Evolutionary conservation across 2,888 invertebrate genomes (phyloP).

Genomic region (Caenorhabditis sp.): DNA sequence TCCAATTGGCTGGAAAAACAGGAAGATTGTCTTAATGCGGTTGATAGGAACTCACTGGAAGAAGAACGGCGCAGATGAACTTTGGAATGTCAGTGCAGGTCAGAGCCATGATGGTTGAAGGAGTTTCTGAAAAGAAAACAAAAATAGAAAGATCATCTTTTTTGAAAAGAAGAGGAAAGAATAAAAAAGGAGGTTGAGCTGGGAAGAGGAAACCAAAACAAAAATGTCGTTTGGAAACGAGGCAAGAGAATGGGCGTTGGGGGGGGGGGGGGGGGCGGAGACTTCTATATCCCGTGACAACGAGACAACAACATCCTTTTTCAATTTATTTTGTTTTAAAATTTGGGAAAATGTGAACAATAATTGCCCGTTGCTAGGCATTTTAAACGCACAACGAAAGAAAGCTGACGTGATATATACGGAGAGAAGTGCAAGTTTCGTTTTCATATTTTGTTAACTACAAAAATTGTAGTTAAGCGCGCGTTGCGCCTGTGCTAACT

Average conservation of each 20-base stretch:
- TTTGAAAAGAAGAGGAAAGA: neutral
- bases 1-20: constrained; percentile 75
- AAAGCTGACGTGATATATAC: too few species aligned
- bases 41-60: constrained; percentile 67
- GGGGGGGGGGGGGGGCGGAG: neutral
- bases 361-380: too few species aligned
- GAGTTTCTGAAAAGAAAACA: constrained; percentile 8
- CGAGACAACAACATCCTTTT: neutral
- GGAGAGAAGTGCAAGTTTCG: neutral
- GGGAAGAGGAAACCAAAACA: neutral
- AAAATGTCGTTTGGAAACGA: constrained; percentile 7
- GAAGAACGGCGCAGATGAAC: constrained; percentile 70
- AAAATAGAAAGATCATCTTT: neutral
- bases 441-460: constrained; percentile 10
- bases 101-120: constrained; percentile 59
- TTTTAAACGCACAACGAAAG: too few species aligned
- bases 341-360: too few species aligned
- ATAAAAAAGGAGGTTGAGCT: constrained; percentile 8
- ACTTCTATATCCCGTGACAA: neutral
- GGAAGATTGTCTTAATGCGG: too few species aligned
- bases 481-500: too few species aligned
- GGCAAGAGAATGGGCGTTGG: neutral
- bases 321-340: too few species aligned
- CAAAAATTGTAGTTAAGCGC: too few species aligned
- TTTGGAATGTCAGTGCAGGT: constrained; percentile 72